Base-by-base conservation (phyloP, 2,113 vertebrate genomes). In the Clinocottus analis region DNA sequence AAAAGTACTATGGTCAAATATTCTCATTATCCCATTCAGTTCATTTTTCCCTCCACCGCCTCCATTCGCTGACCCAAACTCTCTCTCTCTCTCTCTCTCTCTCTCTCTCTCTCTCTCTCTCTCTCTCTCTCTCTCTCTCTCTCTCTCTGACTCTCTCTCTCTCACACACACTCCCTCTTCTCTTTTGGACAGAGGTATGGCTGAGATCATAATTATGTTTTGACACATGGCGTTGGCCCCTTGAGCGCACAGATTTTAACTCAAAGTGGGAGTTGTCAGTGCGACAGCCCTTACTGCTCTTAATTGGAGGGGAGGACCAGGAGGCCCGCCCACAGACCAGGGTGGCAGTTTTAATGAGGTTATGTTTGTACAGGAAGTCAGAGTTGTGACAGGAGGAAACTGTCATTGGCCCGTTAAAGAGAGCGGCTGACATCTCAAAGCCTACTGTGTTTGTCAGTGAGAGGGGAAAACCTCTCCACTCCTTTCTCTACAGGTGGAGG, bases 271-370 rank as follows among this genome's bases (percentile, higher is more conserved):
- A 92, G 88, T 93, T 87, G 89, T 94, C 93, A 91, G 72, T 63
- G 87, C 91, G 88, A 93, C 93, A 93, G 89, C 90, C 90, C 90
- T 89, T 89, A 91, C 91, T 88, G 82, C 85, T 91, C 90, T 91
- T 95, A 94, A 94, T 94, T 94, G 93, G 93, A 93, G 92, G 89
- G 93, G 89, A 92, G 89, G 91, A 91, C 88, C 90, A 77, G 80
- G 86, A 93, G 93, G 86, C 89, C 93, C 86, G 87, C 90, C 91
- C 92, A 91, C 89, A 92, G 92, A 91, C 87, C 79, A 71, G 81
- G 84, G 84, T 92, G 92, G 90, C 86, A 86, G 82, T 93, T 91
- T 93, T 95, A 94, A 95, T 94, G 94, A 95, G 92, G 92, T 92
- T 91, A 92, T 92, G 93, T 91, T 93, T 89, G 91, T 88, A 89